Evolutionary conservation across 2,797 vertebrate species (phyloP).

Genomic region (Gobionotothen gibberifrons): DNA sequence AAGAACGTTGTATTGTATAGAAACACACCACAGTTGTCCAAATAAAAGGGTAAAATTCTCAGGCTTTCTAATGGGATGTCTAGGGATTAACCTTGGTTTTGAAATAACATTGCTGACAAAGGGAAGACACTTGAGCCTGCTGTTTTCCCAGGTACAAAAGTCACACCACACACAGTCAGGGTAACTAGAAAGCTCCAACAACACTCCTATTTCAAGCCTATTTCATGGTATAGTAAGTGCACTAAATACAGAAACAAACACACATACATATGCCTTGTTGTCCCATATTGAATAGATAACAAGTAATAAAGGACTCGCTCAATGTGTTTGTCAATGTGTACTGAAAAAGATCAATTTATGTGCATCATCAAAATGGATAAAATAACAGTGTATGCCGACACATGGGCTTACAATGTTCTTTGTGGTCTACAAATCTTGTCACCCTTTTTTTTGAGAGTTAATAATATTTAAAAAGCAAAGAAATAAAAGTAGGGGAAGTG

Average conservation of each 20-base stretch:
- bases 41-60: constrained; percentile 66
- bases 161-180: constrained; percentile 86
- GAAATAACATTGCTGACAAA: constrained; percentile 78
- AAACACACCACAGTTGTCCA: constrained; percentile 68
- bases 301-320: constrained; percentile 77
- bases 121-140: constrained; percentile 82
- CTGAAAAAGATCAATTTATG: constrained; percentile 78
- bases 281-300: constrained; percentile 77
- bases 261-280: constrained; percentile 79
- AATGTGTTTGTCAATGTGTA: constrained; percentile 78
- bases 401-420: constrained; percentile 69
- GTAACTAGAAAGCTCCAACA: constrained; percentile 85
- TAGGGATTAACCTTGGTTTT: constrained; percentile 69
- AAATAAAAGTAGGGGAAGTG: constrained; percentile 69
- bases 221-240: constrained; percentile 87
- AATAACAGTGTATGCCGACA: constrained; percentile 80
- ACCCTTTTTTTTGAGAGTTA: constrained; percentile 53
- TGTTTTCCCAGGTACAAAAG: constrained; percentile 84
- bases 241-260: constrained; percentile 86
- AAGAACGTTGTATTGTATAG: constrained; percentile 77
- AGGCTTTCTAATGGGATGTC: constrained; percentile 61
- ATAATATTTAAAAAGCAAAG: constrained; percentile 78
- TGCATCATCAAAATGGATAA: constrained; percentile 79
- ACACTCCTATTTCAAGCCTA: constrained; percentile 88
- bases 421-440: constrained; percentile 68